Conservation (phyloP, 2,797 vertebrate genomes). For the Sebastes hubbsi region DNA sequence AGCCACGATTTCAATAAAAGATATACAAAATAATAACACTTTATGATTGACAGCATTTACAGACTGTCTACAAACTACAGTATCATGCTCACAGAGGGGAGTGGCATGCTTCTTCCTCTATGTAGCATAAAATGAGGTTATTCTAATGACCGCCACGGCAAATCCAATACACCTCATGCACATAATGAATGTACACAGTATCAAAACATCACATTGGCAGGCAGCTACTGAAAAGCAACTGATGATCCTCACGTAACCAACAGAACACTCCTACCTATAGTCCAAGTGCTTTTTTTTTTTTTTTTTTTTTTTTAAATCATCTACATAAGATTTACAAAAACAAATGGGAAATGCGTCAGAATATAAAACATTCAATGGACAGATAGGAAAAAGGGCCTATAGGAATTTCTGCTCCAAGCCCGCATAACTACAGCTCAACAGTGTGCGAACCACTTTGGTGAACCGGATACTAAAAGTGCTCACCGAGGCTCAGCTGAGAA, state of each 20-base stretch:
- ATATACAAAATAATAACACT: constrained; percentile 71
- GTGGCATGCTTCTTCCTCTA: constrained; percentile 69
- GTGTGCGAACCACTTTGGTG: constrained; percentile 46
- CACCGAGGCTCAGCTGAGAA: constrained; percentile 25
- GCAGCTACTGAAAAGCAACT: constrained; percentile 65
- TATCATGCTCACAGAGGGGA: constrained; percentile 57
- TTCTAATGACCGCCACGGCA: constrained; percentile 49
- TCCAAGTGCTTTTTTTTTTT: constrained; percentile 61
- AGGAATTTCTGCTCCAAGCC: constrained; percentile 36
- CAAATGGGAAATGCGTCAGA: constrained; percentile 46
- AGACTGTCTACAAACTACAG: constrained; percentile 62
- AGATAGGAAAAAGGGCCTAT: constrained; percentile 41
- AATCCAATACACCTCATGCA: constrained; percentile 75
- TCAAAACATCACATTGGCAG: constrained; percentile 73
- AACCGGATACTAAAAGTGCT: constrained; percentile 6
- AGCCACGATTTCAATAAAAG: constrained; percentile 43
- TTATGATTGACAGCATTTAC: constrained; percentile 59
- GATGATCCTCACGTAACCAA: constrained; percentile 51
- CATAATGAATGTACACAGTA: constrained; percentile 68
- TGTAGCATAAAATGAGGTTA: constrained; percentile 54
- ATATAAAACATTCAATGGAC: constrained; percentile 67
- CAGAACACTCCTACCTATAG: constrained; percentile 46
- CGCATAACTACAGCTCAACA: constrained; percentile 10
- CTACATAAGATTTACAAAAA: constrained; percentile 59
- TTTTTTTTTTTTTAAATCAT: neutral